These are phyloP conservation scores for Zhuqinia jingwanae DNA, from an alignment of 2,888 invertebrate species.

Conservation along the genomic window DNA sequence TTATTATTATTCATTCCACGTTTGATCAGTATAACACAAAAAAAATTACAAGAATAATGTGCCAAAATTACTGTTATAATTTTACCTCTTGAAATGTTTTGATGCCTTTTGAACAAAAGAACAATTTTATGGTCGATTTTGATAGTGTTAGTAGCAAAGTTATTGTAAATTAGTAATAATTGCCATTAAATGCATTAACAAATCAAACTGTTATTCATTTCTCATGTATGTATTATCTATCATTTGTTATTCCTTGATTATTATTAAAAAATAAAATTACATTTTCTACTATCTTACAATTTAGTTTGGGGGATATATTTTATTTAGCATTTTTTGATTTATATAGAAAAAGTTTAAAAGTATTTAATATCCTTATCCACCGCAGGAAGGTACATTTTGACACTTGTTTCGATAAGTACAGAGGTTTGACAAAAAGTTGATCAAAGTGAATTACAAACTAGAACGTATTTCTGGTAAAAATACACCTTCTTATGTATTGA, in stretches of 20 bases:
- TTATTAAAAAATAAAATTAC: constrained; percentile 32
- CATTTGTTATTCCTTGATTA: constrained; percentile 27
- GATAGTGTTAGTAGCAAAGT: neutral
- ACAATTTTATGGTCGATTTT: constrained; percentile 6
- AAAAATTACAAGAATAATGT: constrained; percentile 1
- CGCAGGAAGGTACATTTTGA: too few species aligned
- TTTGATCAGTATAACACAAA: neutral
- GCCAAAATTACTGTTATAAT: neutral
- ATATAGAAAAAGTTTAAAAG: neutral
- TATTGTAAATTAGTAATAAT: neutral
- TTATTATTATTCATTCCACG: too few species aligned
- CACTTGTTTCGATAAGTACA: too few species aligned
- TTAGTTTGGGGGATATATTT: neutral
- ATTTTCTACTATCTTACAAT: constrained; percentile 34
- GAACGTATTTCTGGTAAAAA: too few species aligned
- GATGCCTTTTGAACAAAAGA: neutral
- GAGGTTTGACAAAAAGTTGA: too few species aligned
- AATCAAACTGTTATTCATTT: neutral
- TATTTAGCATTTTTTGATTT: too few species aligned
- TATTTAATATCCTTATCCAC: neutral
- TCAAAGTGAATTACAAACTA: too few species aligned
- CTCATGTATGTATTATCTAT: neutral
- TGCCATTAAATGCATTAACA: constrained; percentile 36
- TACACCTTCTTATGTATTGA: too few species aligned
- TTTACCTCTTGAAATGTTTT: constrained; percentile 9